phyloP scores from a whole-genome alignment of 2,888 invertebrate species.

The Heteropelma amictum region DNA sequence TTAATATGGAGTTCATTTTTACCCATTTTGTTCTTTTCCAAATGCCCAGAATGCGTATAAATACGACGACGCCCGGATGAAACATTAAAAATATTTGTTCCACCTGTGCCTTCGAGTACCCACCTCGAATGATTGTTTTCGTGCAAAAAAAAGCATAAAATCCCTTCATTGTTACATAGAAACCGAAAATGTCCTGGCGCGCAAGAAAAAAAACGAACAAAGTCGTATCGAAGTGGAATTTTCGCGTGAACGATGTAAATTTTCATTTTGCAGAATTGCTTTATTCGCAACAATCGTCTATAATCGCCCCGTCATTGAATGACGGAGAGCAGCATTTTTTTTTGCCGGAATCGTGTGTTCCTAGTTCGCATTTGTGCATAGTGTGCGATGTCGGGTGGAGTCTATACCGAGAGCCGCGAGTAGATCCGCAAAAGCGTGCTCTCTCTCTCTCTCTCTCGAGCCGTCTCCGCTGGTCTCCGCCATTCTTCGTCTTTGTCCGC shows the following conservation, averaged over 20 bases:
- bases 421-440: slow-evolving; percentile 12
- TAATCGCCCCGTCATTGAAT: not conserved
- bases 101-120: no score
- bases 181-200: no score
- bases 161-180: no score
- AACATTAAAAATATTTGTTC: no score
- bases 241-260: no score
- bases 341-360: not conserved
- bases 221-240: no score
- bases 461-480: not conserved
- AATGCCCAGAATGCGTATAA: no score
- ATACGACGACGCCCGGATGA: no score
- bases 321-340: not conserved
- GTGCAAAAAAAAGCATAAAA: no score
- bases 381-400: not conserved
- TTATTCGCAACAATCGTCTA: not conserved
- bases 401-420: slow-evolving; percentile 5
- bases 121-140: no score
- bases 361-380: not conserved
- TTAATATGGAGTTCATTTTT: no score
- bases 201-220: not conserved
- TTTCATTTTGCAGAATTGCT: not conserved
- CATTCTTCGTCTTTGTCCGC: not conserved
- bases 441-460: not conserved
- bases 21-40: no score